phyloP scores from a whole-genome alignment of 2,888 invertebrate genomes.

The Conomelus anceps region DNA sequence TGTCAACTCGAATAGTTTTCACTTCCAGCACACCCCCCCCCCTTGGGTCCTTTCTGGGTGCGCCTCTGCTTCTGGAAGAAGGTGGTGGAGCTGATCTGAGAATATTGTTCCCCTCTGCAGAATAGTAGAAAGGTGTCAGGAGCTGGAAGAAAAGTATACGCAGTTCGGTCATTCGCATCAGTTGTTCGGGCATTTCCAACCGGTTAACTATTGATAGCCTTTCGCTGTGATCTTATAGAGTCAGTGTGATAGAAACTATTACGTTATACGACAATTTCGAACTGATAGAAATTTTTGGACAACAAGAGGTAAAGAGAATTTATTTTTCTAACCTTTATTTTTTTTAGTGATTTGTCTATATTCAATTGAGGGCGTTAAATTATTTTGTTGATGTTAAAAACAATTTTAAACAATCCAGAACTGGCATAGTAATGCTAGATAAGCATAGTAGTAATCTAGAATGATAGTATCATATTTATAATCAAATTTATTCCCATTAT shows the following conservation, averaged over 20 bases:
- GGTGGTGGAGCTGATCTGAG: not conserved
- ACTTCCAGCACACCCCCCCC: no score
- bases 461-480: no score
- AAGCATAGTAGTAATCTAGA: no score
- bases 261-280: not conserved
- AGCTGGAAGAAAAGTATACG: not conserved
- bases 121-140: not conserved
- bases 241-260: not conserved
- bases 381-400: no score
- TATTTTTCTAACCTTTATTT: not conserved
- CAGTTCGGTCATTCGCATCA: not conserved
- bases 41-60: no score
- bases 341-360: no score
- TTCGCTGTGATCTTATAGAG: not conserved
- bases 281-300: not conserved
- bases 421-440: no score
- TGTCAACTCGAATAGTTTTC: no score
- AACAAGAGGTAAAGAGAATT: not conserved
- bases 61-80: no score
- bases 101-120: not conserved
- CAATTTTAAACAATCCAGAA: no score
- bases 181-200: not conserved
- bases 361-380: no score
- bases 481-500: no score
- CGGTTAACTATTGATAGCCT: not conserved